Base-by-base conservation (phyloP, 2,113 vertebrate genomes). In the Geococcyx californianus region DNA sequence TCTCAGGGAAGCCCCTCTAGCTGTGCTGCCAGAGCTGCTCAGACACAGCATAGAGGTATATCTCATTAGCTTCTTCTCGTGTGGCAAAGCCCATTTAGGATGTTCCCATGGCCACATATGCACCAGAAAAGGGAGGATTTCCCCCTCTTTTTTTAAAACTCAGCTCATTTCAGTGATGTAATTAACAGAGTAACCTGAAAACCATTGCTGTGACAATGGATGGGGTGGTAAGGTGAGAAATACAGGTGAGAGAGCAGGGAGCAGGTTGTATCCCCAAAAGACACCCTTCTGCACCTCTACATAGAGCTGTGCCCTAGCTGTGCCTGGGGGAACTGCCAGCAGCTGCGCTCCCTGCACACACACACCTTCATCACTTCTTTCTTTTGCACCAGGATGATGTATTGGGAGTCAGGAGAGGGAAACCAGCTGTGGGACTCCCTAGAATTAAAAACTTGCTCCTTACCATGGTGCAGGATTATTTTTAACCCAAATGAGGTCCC, bases 291-390 rank as follows among this genome's bases (percentile, higher is more conserved):
- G 59, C 64, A 84, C 73, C 49, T 52, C 40, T 23, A 6, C 33
- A 33, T 42, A 42, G 16, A 74, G 60, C 70, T 0, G 1, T 42
- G 73, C 33, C 47, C 44, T 0, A 2, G 40, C 47, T 7, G 42
- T 2, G 23, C 4, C 25, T 1, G 10, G 10, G 33, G 62, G 33
- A 49, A 10, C 56, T 0, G 0, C 23, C 23, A 36, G n/a, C 77
- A 63, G 63, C 60, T 1, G 0, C 83, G 76, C 45, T 23, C 62
- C 52, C 68, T 20, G 1, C 28, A 11, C 14, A 11, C 42, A 10
- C 3, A 10, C 18, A 3, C 17, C 67, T 55, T 15, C 72, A 9
- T 2, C 11, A 0, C 64, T 16, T n/a, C 51, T 82, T n/a, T 36
- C 16, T 42, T 56, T 6, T 66, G 59, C 36, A 15, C 51, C 2